Conservation (phyloP, 2,888 invertebrate genomes). For the Amphipoea lucens region DNA sequence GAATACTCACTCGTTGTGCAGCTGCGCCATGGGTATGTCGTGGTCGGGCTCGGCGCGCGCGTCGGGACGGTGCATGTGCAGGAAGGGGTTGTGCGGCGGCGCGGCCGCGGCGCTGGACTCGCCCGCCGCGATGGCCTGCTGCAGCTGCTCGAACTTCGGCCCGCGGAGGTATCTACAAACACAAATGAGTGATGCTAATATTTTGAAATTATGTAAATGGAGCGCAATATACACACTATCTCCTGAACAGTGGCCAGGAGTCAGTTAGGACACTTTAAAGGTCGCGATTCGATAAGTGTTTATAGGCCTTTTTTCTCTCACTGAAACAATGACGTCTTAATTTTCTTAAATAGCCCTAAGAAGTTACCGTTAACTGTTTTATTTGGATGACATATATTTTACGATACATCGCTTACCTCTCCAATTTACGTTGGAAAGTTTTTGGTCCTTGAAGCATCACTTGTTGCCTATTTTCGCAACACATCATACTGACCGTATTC, state of each 20-base stretch:
- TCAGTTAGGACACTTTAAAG: neutral
- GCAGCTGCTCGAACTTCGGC: slow-evolving; percentile 96
- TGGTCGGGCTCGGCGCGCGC: slow-evolving; percentile 70
- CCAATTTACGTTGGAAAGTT: neutral
- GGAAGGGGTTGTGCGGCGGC: slow-evolving; percentile 90
- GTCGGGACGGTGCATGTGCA: slow-evolving; percentile 89
- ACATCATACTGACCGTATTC: neutral
- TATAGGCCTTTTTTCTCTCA: too few species aligned
- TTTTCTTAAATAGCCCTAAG: neutral
- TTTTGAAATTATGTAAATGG: neutral
- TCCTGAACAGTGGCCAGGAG: neutral
- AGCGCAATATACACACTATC: too few species aligned
- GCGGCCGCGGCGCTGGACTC: slow-evolving; percentile 92
- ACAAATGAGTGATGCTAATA: neutral
- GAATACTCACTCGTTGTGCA: slow-evolving; percentile 76
- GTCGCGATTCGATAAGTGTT: neutral
- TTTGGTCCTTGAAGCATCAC: neutral
- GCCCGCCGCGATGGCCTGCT: slow-evolving; percentile 96
- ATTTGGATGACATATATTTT: neutral
- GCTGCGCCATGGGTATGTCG: slow-evolving; percentile 83
- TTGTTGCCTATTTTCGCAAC: neutral
- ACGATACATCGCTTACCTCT: too few species aligned
- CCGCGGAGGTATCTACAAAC: slow-evolving; percentile 94
- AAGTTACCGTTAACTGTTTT: neutral
- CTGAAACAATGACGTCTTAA: neutral